Conservation (phyloP, 2,797 vertebrate genomes). For the Alcedo atthis region DNA sequence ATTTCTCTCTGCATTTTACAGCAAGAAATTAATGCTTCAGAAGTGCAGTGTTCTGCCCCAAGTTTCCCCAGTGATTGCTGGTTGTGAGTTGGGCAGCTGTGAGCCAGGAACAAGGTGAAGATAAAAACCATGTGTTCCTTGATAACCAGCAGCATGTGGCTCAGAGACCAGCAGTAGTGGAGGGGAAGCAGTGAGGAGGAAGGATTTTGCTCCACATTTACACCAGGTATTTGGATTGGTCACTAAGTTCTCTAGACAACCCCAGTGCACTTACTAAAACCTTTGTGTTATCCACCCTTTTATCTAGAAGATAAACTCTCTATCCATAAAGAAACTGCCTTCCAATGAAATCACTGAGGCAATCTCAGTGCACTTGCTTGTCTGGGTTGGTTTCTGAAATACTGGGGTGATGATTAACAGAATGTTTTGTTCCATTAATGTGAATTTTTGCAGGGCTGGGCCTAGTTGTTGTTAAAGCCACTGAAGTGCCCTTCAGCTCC, state of each 20-base stretch:
- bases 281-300: not conserved
- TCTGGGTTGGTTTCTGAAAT: not conserved
- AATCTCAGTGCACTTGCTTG: fast-evolving
- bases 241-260: not conserved
- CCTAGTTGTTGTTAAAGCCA: not conserved
- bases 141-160: not conserved
- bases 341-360: not conserved
- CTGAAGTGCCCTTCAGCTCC: not conserved
- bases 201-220: not conserved
- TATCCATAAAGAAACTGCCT: not conserved
- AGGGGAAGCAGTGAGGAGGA: not conserved
- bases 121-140: not conserved
- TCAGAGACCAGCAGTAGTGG: not conserved
- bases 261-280: not conserved
- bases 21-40: not conserved
- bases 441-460: not conserved
- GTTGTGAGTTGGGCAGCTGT: not conserved
- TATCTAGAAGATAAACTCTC: not conserved
- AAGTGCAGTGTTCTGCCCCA: not conserved
- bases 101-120: not conserved
- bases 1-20: not conserved
- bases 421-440: not conserved
- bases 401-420: not conserved
- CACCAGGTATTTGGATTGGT: not conserved
- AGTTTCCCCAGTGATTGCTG: not conserved